These are phyloP conservation scores for Thalassophryne amazonica DNA, from an alignment of 2,797 vertebrate genomes.

Conservation along the genomic window DNA sequence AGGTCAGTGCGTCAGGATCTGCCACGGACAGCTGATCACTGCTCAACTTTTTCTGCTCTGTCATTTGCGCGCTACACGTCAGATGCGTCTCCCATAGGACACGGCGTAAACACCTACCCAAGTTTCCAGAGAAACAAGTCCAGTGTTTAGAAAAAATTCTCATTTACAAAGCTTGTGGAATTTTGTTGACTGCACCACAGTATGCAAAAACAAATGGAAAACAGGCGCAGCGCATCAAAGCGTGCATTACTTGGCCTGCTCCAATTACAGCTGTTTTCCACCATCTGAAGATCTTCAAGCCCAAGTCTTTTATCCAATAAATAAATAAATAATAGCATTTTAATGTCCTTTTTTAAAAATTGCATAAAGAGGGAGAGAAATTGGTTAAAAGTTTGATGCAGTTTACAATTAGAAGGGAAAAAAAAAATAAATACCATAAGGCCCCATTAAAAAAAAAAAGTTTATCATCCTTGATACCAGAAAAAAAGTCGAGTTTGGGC, in stretches of 20 bases:
- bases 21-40: too few species aligned
- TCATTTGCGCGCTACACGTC: too few species aligned
- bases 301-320: neutral
- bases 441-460: too few species aligned
- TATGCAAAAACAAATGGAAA: slow-evolving; percentile 55
- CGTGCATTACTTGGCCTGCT: slow-evolving; percentile 18
- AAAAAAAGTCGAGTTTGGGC: too few species aligned
- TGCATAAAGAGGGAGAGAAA: too few species aligned
- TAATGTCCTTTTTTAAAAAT: too few species aligned
- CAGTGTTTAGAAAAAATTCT: slow-evolving; percentile 9
- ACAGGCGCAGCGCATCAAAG: slow-evolving; percentile 38
- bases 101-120: neutral
- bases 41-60: too few species aligned
- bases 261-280: slow-evolving; percentile 27
- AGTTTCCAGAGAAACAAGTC: slow-evolving; percentile 15
- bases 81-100: neutral
- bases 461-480: too few species aligned
- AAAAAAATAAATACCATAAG: too few species aligned
- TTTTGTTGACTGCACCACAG: slow-evolving; percentile 32
- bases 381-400: too few species aligned
- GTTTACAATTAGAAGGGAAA: too few species aligned
- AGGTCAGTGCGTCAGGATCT: slow-evolving; percentile 5
- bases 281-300: slow-evolving; percentile 4
- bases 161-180: slow-evolving; percentile 36
- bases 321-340: too few species aligned